Conservation (phyloP, 2,888 invertebrate genomes). For the Lithodes maja region DNA sequence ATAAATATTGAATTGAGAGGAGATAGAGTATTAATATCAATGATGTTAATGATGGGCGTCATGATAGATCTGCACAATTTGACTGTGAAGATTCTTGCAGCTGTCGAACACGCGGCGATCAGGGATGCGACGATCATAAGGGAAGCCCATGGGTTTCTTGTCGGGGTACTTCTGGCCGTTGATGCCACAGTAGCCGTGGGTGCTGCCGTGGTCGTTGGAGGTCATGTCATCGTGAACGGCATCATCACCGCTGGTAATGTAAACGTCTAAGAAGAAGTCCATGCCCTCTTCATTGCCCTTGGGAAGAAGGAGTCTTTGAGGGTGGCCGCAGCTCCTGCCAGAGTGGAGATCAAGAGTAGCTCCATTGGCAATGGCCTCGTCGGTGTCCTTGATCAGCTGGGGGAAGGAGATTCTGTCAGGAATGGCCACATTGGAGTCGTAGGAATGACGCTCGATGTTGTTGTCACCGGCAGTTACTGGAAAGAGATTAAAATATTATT, state of each 20-base stretch:
- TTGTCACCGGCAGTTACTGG: slow-evolving; percentile 76
- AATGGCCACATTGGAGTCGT: slow-evolving; percentile 72
- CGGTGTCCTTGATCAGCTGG: slow-evolving; percentile 71
- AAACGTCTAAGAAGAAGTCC: slow-evolving; percentile 80
- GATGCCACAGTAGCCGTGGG: slow-evolving; percentile 84
- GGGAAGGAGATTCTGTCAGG: slow-evolving; percentile 72
- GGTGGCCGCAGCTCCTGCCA: slow-evolving; percentile 80
- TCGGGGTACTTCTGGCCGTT: slow-evolving; percentile 87
- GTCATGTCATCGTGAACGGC: slow-evolving; percentile 48
- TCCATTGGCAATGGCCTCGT: slow-evolving; percentile 66
- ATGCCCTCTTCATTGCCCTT: slow-evolving; percentile 82
- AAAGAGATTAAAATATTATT: slow-evolving; percentile 72
- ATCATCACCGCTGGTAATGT: slow-evolving; percentile 77
- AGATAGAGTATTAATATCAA: background rate
- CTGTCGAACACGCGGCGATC: slow-evolving; percentile 50
- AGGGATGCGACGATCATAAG: slow-evolving; percentile 80
- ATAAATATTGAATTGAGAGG: too few relatives aligned
- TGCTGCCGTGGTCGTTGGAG: slow-evolving; percentile 71
- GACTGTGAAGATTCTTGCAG: slow-evolving; percentile 68
- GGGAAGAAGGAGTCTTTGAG: slow-evolving; percentile 83
- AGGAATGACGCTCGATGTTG: slow-evolving; percentile 71
- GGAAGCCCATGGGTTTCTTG: slow-evolving; percentile 88
- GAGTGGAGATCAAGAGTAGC: slow-evolving; percentile 35
- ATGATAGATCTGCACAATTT: slow-evolving; percentile 61
- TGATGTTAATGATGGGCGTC: background rate